Conservation (phyloP, 2,888 invertebrate species). For the Apamea epomidion region DNA sequence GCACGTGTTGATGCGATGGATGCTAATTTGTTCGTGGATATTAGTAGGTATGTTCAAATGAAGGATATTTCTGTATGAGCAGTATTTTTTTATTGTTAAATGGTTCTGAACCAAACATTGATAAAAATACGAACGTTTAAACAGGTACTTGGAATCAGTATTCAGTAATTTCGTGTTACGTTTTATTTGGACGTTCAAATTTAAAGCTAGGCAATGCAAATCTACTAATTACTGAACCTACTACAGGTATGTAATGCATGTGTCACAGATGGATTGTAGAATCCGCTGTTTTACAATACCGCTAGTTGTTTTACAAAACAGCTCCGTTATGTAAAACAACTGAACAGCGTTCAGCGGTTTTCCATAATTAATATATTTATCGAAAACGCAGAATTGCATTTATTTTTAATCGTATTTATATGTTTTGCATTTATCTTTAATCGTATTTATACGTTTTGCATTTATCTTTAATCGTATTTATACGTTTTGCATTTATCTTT, state of each 20-base stretch:
- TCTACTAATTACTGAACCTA: not conserved
- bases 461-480: too few species aligned
- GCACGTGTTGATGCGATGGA: slow-evolving; percentile 80
- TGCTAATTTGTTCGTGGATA: slow-evolving; percentile 75
- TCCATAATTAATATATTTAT: not conserved
- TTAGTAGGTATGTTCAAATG: slow-evolving; percentile 65
- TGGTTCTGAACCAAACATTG: not conserved
- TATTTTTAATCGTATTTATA: too few species aligned
- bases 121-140: too few species aligned
- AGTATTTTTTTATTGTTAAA: slow-evolving; percentile 13
- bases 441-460: not conserved
- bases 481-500: not conserved
- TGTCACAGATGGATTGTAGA: not conserved
- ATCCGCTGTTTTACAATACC: not conserved
- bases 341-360: not conserved
- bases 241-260: not conserved
- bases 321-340: not conserved
- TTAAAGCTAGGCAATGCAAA: too few species aligned
- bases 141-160: not conserved
- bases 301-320: not conserved
- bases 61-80: slow-evolving; percentile 29
- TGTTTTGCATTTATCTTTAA: not conserved
- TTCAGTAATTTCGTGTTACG: not conserved
- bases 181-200: not conserved
- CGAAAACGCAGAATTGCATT: too few species aligned